Evolutionary conservation across 2,113 vertebrate genomes (phyloP), one percentile per base, ranked within the genome.

Genomic region (Nycticorax nycticorax): DNA sequence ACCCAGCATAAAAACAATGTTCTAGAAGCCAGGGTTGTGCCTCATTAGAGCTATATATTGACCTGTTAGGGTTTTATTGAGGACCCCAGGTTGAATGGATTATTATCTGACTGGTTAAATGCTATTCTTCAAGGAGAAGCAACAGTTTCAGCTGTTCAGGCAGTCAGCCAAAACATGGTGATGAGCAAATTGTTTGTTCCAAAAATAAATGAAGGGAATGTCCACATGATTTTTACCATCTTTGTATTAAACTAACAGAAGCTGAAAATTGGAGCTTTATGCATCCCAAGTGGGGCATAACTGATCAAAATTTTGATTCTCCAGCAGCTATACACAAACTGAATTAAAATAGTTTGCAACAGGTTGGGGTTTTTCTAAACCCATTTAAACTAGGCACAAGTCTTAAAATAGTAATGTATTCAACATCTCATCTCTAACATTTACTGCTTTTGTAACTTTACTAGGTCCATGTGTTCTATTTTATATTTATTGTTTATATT

Each of bases 131-230:
- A 93, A 95, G 71, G 79, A 94, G 95, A 82, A 62, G 55, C 71
- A 92, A 63, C 43, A 94, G n/a, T 64, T 85, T 88, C 15, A 66
- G 91, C 85, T 95, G 57, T 78, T 79, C 45, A 88, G 76, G 91
- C 95, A 95, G 82, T 74, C 88, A 60, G 72, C 82, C 95, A 96
- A 67, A 93, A 83, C 22, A 55, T 66, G 66, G 63, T 87, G 76
- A 92, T 95, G 89, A 95, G 67, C 76, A 94, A 96, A 66, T 84
- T 95, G 96, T 96, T 96, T 95, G 92, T 96, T 87, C 83, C 91
- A 85, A 66, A 89, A 94, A 85, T 48, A 63, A 59, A 69, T 62
- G 26, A 56, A 94, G 69, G 74, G 59, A 92, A 76, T 72, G 90
- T 83, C 89, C 68, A 12, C 56, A 71, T 84, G 37, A 95, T 91